Percentiles rank a stretch among this genome's conserved stretches.
Evolutionary conservation across 2,113 vertebrate species (phyloP).

Genomic region (Psophia crepitans): DNA sequence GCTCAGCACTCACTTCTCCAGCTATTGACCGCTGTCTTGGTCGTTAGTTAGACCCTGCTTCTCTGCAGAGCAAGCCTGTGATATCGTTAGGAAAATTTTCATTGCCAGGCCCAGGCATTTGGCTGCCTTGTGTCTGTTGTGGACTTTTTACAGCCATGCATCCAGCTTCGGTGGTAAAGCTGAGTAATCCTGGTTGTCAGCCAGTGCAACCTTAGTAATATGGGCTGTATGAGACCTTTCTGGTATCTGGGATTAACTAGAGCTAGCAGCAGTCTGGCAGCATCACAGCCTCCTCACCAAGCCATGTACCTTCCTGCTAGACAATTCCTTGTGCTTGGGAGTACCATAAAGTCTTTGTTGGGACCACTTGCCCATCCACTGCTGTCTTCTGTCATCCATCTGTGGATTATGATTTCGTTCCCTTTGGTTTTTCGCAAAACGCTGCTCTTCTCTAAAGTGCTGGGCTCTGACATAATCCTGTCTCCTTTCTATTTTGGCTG

Average conservation of each 20-base stretch:
- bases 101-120: not conserved
- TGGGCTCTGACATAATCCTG: not conserved
- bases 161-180: not conserved
- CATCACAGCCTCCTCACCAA: not conserved
- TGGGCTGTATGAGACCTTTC: not conserved
- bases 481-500: not conserved
- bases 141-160: not conserved
- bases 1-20: not conserved
- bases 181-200: not conserved
- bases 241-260: not conserved
- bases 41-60: not conserved
- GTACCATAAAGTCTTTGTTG: not conserved
- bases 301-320: not conserved
- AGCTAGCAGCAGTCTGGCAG: not conserved
- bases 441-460: not conserved
- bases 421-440: not conserved
- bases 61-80: not conserved
- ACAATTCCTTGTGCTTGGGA: not conserved
- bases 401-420: not conserved
- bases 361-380: not conserved
- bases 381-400: not conserved
- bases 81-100: not conserved
- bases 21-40: not conserved
- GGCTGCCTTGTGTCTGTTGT: not conserved
- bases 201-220: not conserved